Percentiles rank a stretch among this genome's conserved stretches.
These are phyloP conservation scores for Brienomyrus longianalis DNA, from an alignment of 2,113 vertebrate genomes.

Conservation along the genomic window DNA sequence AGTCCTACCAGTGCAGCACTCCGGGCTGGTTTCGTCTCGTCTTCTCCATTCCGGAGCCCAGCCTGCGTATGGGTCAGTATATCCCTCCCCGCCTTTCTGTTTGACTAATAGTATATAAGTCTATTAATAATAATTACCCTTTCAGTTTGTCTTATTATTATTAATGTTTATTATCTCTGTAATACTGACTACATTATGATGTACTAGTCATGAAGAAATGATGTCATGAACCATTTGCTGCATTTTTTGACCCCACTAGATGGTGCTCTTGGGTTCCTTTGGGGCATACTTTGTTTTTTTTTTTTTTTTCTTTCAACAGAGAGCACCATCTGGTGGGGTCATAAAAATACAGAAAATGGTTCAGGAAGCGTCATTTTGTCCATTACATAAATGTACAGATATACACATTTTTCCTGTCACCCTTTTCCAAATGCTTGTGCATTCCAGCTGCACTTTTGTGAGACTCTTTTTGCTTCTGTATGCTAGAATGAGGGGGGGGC, in stretches of 20 bases:
- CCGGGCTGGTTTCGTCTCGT: conserved; percentile 93
- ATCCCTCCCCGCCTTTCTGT: background rate
- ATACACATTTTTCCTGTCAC: background rate
- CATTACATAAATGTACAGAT: background rate
- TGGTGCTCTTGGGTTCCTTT: background rate
- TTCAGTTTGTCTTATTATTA: background rate
- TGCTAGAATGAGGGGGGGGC: background rate
- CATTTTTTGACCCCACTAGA: background rate
- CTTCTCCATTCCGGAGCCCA: conserved; percentile 71
- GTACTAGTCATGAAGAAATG: background rate
- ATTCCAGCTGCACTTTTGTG: background rate
- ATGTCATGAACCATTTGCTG: background rate
- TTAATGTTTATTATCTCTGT: background rate
- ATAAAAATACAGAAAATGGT: background rate
- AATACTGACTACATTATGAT: background rate
- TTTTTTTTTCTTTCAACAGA: background rate
- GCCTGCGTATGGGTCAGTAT: conserved; percentile 75
- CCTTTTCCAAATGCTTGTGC: background rate
- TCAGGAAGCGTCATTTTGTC: background rate
- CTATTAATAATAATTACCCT: background rate
- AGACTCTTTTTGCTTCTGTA: background rate
- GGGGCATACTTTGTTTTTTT: background rate
- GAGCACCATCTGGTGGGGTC: background rate
- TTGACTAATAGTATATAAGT: background rate
- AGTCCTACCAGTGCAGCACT: conserved; percentile 75